phyloP scores from a whole-genome alignment of 1,140 invertebrate genomes.

The Trissolcus basalis region DNA sequence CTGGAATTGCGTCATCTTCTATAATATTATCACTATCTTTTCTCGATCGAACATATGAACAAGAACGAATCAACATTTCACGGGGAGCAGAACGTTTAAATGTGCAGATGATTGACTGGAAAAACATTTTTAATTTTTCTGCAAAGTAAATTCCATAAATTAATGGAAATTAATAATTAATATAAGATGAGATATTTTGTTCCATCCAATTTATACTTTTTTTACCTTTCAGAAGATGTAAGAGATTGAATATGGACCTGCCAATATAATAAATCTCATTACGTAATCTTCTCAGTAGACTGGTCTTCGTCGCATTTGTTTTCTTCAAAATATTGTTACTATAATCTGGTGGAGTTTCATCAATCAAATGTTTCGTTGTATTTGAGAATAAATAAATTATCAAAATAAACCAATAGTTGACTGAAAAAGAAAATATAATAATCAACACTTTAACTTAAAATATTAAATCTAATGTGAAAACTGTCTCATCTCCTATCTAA shows the following conservation, averaged over 20 bases:
- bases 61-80: slow-evolving; percentile 66
- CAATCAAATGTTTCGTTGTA: not conserved
- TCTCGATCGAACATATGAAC: slow-evolving; percentile 65
- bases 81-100: slow-evolving; percentile 41
- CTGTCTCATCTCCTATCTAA: too few relatives aligned
- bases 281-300: slow-evolving; percentile 21
- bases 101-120: slow-evolving; percentile 49
- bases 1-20: slow-evolving; percentile 20
- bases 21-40: slow-evolving; percentile 60
- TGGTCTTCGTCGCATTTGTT: slow-evolving; percentile 2
- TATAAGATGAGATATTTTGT: not conserved
- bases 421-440: slow-evolving; percentile 51
- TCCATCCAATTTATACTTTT: too few relatives aligned
- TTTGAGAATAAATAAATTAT: slow-evolving; percentile 60
- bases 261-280: slow-evolving; percentile 27
- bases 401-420: slow-evolving; percentile 67
- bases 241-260: slow-evolving; percentile 1
- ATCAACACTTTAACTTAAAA: slow-evolving; percentile 2
- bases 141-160: slow-evolving; percentile 8
- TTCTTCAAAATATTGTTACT: not conserved
- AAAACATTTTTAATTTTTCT: slow-evolving; percentile 38
- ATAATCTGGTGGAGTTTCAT: not conserved
- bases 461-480: too few relatives aligned
- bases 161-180: too few relatives aligned
- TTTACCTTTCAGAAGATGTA: slow-evolving; percentile 18